Evolutionary conservation across 2,888 invertebrate genomes (phyloP), one percentile per base, ranked within the genome.

Genomic region (Volucella inflata): DNA sequence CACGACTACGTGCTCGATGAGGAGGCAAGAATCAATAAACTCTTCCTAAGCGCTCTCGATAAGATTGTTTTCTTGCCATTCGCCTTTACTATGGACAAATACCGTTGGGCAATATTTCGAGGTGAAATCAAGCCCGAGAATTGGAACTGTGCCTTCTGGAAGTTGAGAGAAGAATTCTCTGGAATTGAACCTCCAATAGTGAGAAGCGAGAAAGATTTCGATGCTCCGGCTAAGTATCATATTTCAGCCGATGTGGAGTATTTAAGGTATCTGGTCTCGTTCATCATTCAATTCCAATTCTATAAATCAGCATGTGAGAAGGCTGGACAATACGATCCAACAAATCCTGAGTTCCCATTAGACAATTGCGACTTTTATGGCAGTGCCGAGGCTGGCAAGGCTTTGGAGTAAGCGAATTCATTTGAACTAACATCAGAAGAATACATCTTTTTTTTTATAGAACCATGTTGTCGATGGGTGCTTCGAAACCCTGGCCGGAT

Each of bases 281-380:
- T 95, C 90, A 95, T 98, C 81, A 93, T 96, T 53, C 96, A 96
- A 93, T 96, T 96, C 93, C 96, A 96, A 91, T 95, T 96, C 91
- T 95, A 96, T 90, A 94, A 95, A 70, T 94, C 95, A 0, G 93
- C 96, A 44, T 96, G 96, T 90, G 94, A 94, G 87, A 94, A 95
- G 88, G 97, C 97, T 2, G 96, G 95, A 0, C 94, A 97, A 90
- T 96, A 96, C 88, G 95, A 95, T 78, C 95, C 95, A 0, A 93
- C 93, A 6, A 94, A 96, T 87, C 89, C 94, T 1, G 90, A 91
- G 0, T 95, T 95, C 90, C 95, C 96, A 16, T 93, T 98, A 40
- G 96, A 97, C 75, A 94, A 96, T 89, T 98, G 98, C 90, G 97
- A 98, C 89, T 96, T 98, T 89, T 97, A 97, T 91, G 94, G 95